Evolutionary conservation across 2,113 vertebrate genomes (phyloP).

Genomic region (Naja naja): DNA sequence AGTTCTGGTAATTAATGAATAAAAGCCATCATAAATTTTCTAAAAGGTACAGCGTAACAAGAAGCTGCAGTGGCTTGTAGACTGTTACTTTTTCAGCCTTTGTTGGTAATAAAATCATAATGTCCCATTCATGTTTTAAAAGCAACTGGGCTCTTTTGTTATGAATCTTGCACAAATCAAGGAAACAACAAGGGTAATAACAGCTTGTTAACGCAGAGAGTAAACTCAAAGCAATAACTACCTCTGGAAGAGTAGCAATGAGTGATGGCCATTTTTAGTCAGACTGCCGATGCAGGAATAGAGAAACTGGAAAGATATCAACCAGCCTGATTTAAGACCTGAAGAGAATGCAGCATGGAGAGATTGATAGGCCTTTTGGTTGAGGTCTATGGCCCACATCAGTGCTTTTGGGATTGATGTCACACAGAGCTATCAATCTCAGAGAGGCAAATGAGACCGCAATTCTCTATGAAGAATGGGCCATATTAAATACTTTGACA

Average conservation of each 20-base stretch:
- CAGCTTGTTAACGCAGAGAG: constrained; percentile 40
- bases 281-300: constrained; percentile 77
- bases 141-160: neutral
- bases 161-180: constrained; percentile 38
- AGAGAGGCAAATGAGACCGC: constrained; percentile 73
- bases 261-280: constrained; percentile 71
- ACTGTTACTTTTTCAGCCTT: neutral
- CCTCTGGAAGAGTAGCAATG: constrained; percentile 61
- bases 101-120: neutral
- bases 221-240: constrained; percentile 57
- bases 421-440: constrained; percentile 71
- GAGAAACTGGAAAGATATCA: constrained; percentile 72
- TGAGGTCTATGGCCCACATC: constrained; percentile 73
- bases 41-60: neutral
- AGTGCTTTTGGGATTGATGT: constrained; percentile 78
- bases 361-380: constrained; percentile 81
- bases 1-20: neutral
- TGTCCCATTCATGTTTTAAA: constrained; percentile 30
- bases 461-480: constrained; percentile 75
- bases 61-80: neutral
- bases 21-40: neutral
- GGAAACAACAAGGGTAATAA: constrained; percentile 45
- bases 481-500: constrained; percentile 78
- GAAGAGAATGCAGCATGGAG: constrained; percentile 58
- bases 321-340: constrained; percentile 72